Evolutionary conservation across 23 tunicate genomes (phyloP).

Genomic region (Trididemnum nubilum): DNA sequence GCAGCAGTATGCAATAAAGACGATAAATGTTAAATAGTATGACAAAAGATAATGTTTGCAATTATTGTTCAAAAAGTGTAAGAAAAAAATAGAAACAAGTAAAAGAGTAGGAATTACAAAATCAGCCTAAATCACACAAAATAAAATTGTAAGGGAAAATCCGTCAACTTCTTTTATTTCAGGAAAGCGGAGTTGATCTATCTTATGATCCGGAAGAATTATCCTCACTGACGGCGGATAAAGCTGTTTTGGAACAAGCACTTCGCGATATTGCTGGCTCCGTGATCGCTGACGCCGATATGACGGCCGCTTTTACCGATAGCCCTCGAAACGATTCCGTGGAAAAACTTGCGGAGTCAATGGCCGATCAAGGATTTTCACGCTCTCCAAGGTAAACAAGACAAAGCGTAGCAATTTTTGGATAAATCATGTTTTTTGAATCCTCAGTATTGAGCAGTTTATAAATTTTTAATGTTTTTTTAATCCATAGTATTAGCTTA

Average conservation of each 20-base stretch:
- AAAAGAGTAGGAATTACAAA: no score
- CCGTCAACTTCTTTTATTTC: not conserved
- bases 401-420: no score
- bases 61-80: no score
- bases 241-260: constrained; percentile 70
- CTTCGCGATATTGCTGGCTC: constrained; percentile 91
- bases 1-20: no score
- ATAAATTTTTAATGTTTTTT: no score
- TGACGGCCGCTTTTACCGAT: constrained; percentile 75
- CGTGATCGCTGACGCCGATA: constrained; percentile 94
- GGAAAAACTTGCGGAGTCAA: constrained; percentile 65
- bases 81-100: no score
- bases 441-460: not conserved
- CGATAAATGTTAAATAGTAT: no score
- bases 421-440: not conserved
- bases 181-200: not conserved
- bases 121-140: no score
- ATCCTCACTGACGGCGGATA: constrained; percentile 54
- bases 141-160: no score
- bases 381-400: constrained; percentile 85
- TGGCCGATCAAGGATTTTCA: constrained; percentile 51
- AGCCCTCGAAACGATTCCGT: constrained; percentile 67
- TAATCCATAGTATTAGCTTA: no score
- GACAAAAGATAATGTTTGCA: no score
- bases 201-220: not conserved